phyloP scores from a whole-genome alignment of 1,140 invertebrate species.

The Calycopis cecrops region DNA sequence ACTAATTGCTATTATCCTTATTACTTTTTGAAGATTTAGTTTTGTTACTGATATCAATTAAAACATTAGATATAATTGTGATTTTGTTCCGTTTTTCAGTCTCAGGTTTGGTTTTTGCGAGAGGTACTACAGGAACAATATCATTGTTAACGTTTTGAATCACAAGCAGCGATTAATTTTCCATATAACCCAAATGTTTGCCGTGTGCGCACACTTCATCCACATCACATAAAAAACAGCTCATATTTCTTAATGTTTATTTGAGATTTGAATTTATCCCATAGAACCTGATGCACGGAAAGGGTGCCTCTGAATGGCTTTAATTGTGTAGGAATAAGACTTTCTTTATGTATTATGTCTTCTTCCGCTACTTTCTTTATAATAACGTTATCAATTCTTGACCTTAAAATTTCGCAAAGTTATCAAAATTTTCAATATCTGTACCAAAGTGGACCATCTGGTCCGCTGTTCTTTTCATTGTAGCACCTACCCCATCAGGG shows the following conservation, averaged over 20 bases:
- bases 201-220: neutral
- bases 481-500: neutral
- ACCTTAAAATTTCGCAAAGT: slow-evolving; percentile 3
- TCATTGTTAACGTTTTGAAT: too few species aligned
- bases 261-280: neutral
- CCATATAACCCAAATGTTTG: neutral
- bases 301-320: slow-evolving; percentile 7
- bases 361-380: neutral
- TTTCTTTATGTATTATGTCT: slow-evolving; percentile 1
- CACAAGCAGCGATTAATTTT: too few species aligned
- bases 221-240: neutral
- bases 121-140: too few species aligned
- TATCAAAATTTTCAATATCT: slow-evolving; percentile 7
- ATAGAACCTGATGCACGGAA: slow-evolving; percentile 8
- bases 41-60: too few species aligned
- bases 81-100: too few species aligned
- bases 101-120: too few species aligned
- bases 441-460: neutral
- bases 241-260: neutral
- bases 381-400: neutral
- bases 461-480: neutral
- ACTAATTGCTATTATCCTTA: too few species aligned
- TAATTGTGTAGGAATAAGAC: neutral
- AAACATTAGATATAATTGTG: too few species aligned
- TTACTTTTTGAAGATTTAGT: too few species aligned